Base-by-base conservation (phyloP, 2,113 vertebrate species). In the Plecturocebus donacophilus region DNA sequence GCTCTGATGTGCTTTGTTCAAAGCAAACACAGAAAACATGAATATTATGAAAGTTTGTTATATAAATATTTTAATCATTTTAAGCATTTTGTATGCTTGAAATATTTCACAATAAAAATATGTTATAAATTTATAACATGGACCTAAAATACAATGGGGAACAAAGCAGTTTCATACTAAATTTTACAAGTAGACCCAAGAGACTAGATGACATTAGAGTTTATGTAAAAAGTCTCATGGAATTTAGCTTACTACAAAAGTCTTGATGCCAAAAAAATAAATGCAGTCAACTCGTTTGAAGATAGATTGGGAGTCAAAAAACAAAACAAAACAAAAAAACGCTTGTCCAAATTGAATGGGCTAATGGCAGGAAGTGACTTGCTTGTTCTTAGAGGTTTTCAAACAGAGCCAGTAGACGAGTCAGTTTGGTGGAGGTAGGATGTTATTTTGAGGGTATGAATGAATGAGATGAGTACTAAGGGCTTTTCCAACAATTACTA, bases 261-360 rank as follows among this genome's bases (percentile, higher is more conserved):
- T 84, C 35, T 27, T 71, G 27, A 91, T 23, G 86, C 25, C 13
- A 94, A 92, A 94, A 52, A 95, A 87, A 90, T 76, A 71, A 89
- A 77, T 49, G 14, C 1, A 73, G 35, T 87, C 40, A 68, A 27
- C 10, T 83, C 32, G 35, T 12, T 42, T 93, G 25, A 76, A 47
- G 64, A 38, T 58, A 95, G 10, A 89, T 40, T 86, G 8, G 20
- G 25, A n/a, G 23, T 45, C 4, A 52, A 79, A 90, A 93, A 80
- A 58, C 68, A 90, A 93, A 80, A 30, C 20, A 86, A n/a, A n/a
- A n/a, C n/a, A 87, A 61, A 0, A 90, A 90, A 40, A 7, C 71
- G 21, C 1, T 71, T 85, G 11, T 71, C 27, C 17, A 92, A 21
- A 92, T 12, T 82, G 52, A 21, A 38, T 52, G 32, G 10, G 7